phyloP scores from a whole-genome alignment of 1,140 invertebrate genomes.

The Drosophila fuyamai region DNA sequence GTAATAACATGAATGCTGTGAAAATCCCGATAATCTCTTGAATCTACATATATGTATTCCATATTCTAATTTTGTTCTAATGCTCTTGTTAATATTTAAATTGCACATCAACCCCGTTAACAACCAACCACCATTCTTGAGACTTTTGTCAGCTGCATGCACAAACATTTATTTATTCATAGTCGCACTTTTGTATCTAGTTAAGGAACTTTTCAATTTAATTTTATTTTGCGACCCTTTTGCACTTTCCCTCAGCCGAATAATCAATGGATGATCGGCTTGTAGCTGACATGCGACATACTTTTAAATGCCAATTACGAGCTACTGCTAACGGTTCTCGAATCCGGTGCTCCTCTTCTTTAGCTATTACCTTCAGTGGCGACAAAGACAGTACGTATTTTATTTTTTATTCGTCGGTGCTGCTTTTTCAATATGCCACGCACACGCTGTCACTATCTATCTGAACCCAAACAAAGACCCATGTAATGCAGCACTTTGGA shows the following conservation, averaged over 20 bases:
- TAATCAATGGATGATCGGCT: conserved; percentile 46
- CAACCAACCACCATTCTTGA: conserved; percentile 3
- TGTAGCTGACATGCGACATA: conserved; percentile 69
- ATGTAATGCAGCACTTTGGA: conserved; percentile 60
- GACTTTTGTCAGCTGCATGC: conserved; percentile 33
- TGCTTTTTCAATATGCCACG: conserved; percentile 74
- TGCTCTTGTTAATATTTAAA: conserved; percentile 12
- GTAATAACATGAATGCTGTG: neutral
- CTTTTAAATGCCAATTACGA: conserved; percentile 81
- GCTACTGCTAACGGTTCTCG: conserved; percentile 66
- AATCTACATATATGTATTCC: conserved; percentile 21
- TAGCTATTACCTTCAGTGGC: conserved; percentile 50
- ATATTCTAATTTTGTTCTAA: neutral
- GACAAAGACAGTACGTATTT: conserved; percentile 23
- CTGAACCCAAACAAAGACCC: neutral
- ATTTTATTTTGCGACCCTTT: conserved; percentile 28
- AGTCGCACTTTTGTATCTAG: conserved; percentile 22
- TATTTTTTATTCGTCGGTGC: conserved; percentile 29
- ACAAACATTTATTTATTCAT: conserved; percentile 30
- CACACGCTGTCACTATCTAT: conserved; percentile 43
- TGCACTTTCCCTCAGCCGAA: conserved; percentile 32
- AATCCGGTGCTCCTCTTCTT: conserved; percentile 15
- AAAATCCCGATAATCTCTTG: conserved; percentile 12
- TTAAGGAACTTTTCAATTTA: conserved; percentile 22
- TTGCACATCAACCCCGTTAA: conserved; percentile 1